These are phyloP conservation scores for Campoletis raptor DNA, from an alignment of 2,888 invertebrate species.

Conservation along the genomic window DNA sequence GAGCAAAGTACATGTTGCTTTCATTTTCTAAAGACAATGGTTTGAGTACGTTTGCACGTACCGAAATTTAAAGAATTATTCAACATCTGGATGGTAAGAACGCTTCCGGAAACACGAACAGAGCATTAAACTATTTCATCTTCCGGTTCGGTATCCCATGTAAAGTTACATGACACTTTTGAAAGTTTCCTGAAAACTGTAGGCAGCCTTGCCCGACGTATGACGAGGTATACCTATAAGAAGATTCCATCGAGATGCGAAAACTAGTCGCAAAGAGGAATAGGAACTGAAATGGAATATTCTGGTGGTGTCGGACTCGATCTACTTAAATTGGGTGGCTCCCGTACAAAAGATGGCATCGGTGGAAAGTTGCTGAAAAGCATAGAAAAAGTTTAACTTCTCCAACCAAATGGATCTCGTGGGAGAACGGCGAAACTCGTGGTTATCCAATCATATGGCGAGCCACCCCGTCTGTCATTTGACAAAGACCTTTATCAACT, in stretches of 20 bases:
- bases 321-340: slow-evolving; percentile 50
- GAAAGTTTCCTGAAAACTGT: slow-evolving; percentile 30
- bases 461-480: neutral
- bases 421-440: slow-evolving; percentile 19
- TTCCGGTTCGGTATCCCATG: neutral
- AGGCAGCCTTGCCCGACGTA: slow-evolving; percentile 28
- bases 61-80: neutral
- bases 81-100: neutral
- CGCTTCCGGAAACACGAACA: neutral
- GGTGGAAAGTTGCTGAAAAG: slow-evolving; percentile 31
- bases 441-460: slow-evolving; percentile 28
- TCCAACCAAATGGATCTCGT: neutral
- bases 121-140: neutral
- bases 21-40: neutral
- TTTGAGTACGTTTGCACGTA: neutral
- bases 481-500: slow-evolving; percentile 29
- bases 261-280: neutral
- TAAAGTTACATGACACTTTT: slow-evolving; percentile 34
- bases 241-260: slow-evolving; percentile 22
- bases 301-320: slow-evolving; percentile 69
- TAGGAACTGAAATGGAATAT: slow-evolving; percentile 25
- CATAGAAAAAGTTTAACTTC: slow-evolving; percentile 8
- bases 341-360: neutral
- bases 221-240: neutral
- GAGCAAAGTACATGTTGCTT: neutral